Evolutionary conservation across 2,113 vertebrate genomes (phyloP).

Genomic region (Myrmophylax atrothorax): DNA sequence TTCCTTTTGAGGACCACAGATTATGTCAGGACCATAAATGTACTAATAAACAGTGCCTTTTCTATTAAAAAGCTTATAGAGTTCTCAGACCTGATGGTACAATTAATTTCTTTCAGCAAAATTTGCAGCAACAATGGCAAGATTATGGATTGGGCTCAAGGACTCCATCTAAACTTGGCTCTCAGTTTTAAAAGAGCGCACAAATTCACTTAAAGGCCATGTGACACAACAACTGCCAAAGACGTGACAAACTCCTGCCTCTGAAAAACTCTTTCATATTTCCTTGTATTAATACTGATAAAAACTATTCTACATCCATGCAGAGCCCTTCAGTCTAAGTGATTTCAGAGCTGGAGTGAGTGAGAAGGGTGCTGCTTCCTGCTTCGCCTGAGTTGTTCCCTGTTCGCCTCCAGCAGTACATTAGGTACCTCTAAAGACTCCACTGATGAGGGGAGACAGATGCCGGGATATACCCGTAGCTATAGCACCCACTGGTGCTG

Average conservation of each 20-base stretch:
- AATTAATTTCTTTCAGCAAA: not conserved
- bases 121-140: not conserved
- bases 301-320: not conserved
- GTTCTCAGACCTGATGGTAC: not conserved
- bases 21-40: not conserved
- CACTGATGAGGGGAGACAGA: not conserved
- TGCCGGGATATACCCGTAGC: not conserved
- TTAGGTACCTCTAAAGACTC: not conserved
- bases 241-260: not conserved
- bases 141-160: not conserved
- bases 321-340: not conserved
- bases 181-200: not conserved
- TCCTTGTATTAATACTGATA: not conserved
- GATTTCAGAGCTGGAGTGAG: not conserved
- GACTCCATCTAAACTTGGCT: not conserved
- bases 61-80: not conserved
- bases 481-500: slow-evolving; percentile 62
- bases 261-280: not conserved
- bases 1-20: not conserved
- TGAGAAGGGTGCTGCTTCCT: not conserved
- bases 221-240: not conserved
- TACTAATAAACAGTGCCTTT: not conserved
- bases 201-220: not conserved
- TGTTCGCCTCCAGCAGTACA: not conserved
- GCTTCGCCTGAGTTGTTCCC: rapidly evolving